Conservation (phyloP, 2,888 invertebrate species). For the Macaria notata region DNA sequence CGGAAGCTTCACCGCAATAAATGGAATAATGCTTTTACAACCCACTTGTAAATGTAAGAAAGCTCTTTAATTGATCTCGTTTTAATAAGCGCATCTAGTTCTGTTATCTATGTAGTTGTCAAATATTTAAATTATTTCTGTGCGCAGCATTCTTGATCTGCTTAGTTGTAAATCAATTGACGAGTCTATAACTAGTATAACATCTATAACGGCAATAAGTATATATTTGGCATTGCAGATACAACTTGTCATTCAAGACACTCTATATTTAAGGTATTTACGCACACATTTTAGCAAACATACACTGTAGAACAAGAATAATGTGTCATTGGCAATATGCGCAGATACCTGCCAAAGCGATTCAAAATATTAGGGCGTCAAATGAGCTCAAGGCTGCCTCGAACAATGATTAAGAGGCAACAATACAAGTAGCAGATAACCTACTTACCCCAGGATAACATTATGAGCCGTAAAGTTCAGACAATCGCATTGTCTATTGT, state of each 20-base stretch:
- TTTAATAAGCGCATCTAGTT: constrained; percentile 1
- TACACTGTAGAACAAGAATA: too few species aligned
- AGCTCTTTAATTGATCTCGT: constrained; percentile 1
- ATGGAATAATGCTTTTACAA: constrained; percentile 3
- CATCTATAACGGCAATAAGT: too few species aligned
- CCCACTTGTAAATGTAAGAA: neutral
- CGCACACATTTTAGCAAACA: too few species aligned
- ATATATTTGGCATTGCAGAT: too few species aligned
- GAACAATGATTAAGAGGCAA: constrained; percentile 17
- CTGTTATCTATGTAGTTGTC: too few species aligned
- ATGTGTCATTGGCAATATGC: too few species aligned
- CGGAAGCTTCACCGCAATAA: constrained; percentile 8
- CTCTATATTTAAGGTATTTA: too few species aligned
- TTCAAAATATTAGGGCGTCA: constrained; percentile 18
- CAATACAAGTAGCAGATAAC: constrained; percentile 32
- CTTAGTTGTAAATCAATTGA: too few species aligned
- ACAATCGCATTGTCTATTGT: constrained; percentile 37
- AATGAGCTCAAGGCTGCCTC: constrained; percentile 19
- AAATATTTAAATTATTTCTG: too few species aligned
- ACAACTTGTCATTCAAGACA: too few species aligned
- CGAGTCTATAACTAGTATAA: too few species aligned
- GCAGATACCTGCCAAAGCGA: neutral
- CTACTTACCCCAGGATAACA: constrained; percentile 34
- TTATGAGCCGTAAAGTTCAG: constrained; percentile 33
- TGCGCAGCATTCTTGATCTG: too few species aligned